Percentiles rank a stretch among this genome's conserved stretches.
Conservation (phyloP, 2,888 invertebrate genomes). For the Conomelus anceps region DNA sequence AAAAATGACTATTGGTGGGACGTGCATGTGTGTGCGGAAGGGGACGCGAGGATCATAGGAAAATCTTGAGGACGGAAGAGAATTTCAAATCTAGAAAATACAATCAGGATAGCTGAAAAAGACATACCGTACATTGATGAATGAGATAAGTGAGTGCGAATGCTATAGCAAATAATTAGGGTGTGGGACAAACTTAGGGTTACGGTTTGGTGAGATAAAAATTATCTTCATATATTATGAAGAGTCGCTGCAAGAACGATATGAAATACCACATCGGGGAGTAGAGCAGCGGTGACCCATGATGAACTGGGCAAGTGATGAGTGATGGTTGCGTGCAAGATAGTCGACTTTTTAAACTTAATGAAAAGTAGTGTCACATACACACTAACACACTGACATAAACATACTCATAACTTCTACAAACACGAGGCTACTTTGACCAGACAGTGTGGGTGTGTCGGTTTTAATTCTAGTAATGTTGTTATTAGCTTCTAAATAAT, state of each 20-base stretch:
- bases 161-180: not conserved
- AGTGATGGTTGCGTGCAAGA: conserved; percentile 6
- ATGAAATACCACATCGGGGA: not conserved
- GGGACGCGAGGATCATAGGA: no score
- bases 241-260: not conserved
- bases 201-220: not conserved
- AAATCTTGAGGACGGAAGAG: not conserved
- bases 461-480: not conserved
- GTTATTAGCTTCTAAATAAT: not conserved
- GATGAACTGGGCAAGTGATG: not conserved
- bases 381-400: not conserved
- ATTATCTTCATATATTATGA: no score
- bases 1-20: no score
- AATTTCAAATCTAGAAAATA: not conserved
- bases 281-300: no score
- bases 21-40: no score
- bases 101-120: not conserved
- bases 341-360: not conserved
- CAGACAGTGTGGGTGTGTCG: not conserved
- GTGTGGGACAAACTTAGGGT: not conserved
- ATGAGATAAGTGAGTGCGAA: no score
- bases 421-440: not conserved
- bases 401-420: not conserved
- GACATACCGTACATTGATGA: not conserved
- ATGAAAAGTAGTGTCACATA: not conserved